Conservation (phyloP, 2,888 invertebrate genomes). For the Muscina levida region DNA sequence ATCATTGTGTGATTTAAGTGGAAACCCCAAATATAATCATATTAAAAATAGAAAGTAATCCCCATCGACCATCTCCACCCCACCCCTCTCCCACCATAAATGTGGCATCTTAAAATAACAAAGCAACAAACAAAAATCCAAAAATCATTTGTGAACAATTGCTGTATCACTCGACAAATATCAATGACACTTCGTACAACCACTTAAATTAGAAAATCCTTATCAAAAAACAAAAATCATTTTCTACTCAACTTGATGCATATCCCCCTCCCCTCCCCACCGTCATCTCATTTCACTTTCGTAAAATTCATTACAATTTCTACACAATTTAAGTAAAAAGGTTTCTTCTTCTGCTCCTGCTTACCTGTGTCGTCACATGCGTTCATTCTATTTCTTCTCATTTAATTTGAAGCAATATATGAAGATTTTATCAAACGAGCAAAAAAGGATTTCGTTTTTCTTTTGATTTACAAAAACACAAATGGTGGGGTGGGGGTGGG, state of each 20-base stretch:
- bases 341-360: slow-evolving; percentile 24
- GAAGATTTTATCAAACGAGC: slow-evolving; percentile 53
- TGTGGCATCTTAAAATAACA: background rate
- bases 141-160: slow-evolving; percentile 24
- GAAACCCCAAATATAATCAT: slow-evolving; percentile 48
- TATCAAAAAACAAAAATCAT: slow-evolving; percentile 31
- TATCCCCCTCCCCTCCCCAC: too few species aligned
- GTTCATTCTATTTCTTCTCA: background rate
- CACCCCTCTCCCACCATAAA: background rate
- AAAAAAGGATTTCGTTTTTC: slow-evolving; percentile 58
- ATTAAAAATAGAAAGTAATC: slow-evolving; percentile 39
- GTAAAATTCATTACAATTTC: slow-evolving; percentile 55
- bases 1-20: slow-evolving; percentile 10
- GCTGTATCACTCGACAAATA: slow-evolving; percentile 17
- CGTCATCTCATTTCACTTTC: slow-evolving; percentile 45
- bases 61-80: too few species aligned
- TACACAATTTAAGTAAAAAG: slow-evolving; percentile 54
- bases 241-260: slow-evolving; percentile 7
- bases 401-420: slow-evolving; percentile 32
- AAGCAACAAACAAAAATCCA: background rate
- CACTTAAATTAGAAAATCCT: slow-evolving; percentile 27
- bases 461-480: slow-evolving; percentile 41
- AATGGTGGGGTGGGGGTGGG: too few species aligned
- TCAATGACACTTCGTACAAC: slow-evolving; percentile 7
- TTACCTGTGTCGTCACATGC: slow-evolving; percentile 6